These are phyloP conservation scores for Sesia bembeciformis DNA, from an alignment of 2,888 invertebrate species.

Conservation along the genomic window DNA sequence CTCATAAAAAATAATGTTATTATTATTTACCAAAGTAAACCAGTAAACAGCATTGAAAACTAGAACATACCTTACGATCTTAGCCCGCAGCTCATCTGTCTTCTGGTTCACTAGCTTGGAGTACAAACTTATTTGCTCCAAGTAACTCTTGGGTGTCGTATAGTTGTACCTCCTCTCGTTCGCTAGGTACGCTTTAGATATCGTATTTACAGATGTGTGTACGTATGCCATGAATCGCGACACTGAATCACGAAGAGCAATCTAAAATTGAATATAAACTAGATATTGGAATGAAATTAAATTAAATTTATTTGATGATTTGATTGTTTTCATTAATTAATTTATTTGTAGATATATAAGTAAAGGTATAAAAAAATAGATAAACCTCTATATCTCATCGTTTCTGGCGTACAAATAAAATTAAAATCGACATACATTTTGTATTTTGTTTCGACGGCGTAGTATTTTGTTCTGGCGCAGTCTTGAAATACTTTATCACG, in stretches of 20 bases:
- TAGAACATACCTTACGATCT: constrained; percentile 78
- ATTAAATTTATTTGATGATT: not conserved
- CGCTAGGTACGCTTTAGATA: constrained; percentile 88
- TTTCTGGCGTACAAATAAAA: no score
- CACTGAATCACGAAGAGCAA: constrained; percentile 85
- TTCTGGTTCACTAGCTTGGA: constrained; percentile 89
- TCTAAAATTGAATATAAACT: constrained; percentile 44
- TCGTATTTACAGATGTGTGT: constrained; percentile 93
- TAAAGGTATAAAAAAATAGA: no score
- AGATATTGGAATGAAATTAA: not conserved
- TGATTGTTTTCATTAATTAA: not conserved
- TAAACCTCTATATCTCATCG: no score
- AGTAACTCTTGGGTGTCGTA: constrained; percentile 96
- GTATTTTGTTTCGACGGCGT: no score
- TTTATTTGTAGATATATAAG: not conserved
- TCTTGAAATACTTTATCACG: no score
- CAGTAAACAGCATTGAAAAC: not conserved
- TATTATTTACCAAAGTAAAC: no score
- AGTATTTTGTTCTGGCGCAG: no score
- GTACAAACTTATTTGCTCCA: constrained; percentile 96
- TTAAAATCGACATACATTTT: no score
- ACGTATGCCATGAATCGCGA: constrained; percentile 96
- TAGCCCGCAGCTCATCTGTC: constrained; percentile 87
- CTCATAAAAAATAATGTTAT: no score
- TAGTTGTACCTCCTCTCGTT: constrained; percentile 97